Base-by-base conservation (phyloP, 1,140 invertebrate species). In the Aleiodes sp. region DNA sequence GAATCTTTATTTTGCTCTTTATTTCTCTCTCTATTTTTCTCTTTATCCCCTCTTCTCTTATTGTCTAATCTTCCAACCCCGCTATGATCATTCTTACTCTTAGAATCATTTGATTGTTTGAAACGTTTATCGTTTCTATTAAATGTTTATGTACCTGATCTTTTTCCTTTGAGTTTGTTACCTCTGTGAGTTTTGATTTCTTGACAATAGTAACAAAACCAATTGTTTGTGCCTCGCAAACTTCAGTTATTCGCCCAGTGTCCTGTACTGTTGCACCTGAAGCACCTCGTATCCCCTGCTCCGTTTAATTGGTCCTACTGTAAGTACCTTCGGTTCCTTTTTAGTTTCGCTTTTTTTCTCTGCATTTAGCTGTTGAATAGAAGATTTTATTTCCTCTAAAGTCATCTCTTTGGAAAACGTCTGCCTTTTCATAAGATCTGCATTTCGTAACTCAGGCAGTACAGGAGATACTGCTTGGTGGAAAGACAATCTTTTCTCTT, bases 401-500 rank as follows among this genome's bases (percentile, higher is more conserved):
- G 29, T 70, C 60, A 73, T 70, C 46, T 60, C 68, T 60, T 60
- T 70, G 9, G 31, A 33, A 0, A 37, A 70, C 0, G 52, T 70
- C 52, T n/a, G 28, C 26, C 57, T 29, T 9, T 35, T 26, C 21
- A 37, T 43, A 9, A 69, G 65, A 39, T 75, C 70, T 19, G 35
- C 59, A 0, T 46, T 12, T 61, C 63, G 39, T 9, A 74, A 61
- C 65, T 75, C 70, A 3, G 73, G 73, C 59, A 73, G 67, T n/a
- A 35, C 66, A n/a, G 43, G 60, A n/a, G 65, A 70, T 2, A 72
- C 61, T 0, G 73, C 75, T 61, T 75, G 65, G 31, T 73, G 73
- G 33, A 75, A 75, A 0, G 72, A 66, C 2, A 70, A 72, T n/a
- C 72, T 39, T 28, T 73, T 75, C 31, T 77, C 68, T 63, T 56